These are phyloP conservation scores for Naja naja DNA, from an alignment of 2,113 vertebrate genomes.

Conservation along the genomic window DNA sequence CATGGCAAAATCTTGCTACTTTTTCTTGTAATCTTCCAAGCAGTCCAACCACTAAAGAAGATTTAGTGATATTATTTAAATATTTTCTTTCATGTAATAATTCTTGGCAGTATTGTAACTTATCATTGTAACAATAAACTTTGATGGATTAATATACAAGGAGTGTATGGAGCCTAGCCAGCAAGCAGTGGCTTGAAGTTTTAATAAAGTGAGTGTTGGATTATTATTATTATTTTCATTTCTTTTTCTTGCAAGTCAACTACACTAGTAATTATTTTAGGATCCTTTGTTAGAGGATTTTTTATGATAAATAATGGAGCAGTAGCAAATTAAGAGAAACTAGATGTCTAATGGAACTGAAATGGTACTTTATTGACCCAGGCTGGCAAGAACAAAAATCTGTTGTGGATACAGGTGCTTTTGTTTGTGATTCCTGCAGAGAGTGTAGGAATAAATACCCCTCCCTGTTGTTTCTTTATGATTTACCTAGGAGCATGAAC, in stretches of 20 bases:
- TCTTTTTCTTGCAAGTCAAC: not conserved
- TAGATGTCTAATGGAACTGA: conserved; percentile 36
- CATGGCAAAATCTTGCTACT: not conserved
- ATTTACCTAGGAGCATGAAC: conserved; percentile 53
- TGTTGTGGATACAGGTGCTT: conserved; percentile 55
- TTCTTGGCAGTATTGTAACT: not conserved
- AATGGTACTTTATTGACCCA: conserved; percentile 29
- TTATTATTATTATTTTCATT: not conserved
- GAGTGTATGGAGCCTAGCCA: not conserved
- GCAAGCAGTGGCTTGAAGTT: not conserved
- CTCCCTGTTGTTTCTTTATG: conserved; percentile 53
- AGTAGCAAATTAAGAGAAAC: not conserved
- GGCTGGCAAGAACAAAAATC: conserved; percentile 47
- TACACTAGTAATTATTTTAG: not conserved
- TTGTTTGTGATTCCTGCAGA: conserved; percentile 52
- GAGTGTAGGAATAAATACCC: conserved; percentile 50
- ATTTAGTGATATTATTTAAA: not conserved
- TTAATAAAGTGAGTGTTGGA: not conserved
- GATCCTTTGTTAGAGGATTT: not conserved
- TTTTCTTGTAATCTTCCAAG: not conserved
- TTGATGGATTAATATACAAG: not conserved
- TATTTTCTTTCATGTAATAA: not conserved
- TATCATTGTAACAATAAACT: not conserved
- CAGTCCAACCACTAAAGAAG: not conserved
- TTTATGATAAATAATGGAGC: conserved; percentile 22